Evolutionary conservation across 2,113 vertebrate genomes (phyloP), one percentile per base, ranked within the genome.

Genomic region (Heterotis niloticus): DNA sequence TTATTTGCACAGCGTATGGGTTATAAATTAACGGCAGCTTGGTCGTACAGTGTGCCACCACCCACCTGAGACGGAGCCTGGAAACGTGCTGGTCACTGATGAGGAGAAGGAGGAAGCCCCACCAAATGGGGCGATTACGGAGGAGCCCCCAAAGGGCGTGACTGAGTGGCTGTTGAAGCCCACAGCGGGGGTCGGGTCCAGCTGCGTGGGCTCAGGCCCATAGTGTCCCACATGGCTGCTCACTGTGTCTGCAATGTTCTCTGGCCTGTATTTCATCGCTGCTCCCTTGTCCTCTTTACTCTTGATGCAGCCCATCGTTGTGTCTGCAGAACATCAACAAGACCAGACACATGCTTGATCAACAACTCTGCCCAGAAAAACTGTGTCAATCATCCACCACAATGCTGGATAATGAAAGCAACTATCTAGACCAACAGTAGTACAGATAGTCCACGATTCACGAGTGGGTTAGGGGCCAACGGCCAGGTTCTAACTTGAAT

Each of bases 201-300:
- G 86, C 87, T 95, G 92, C 66, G 93, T 91, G 80, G 93, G 94
- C 77, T 98, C 96, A 52, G 94, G 92, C 57, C 95, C 96, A 14
- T 96, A 96, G 84, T 95, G 95, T 75, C 92, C 92, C 18, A 88
- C 88, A 0, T 92, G 93, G 75, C 92, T 78, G 79, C 87, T 82
- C 81, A 88, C 87, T 14, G 91, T 88, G 78, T 96, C 95, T 12
- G 91, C 83, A 75, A 91, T 81, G 73, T 88, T 95, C 72, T 96
- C 96, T 17, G 92, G 89, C 84, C 94, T 93, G 81, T 96, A 96
- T 85, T 98, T 98, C 85, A 94, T 93, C 1, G 90, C 29, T 64
- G 94, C 91, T 86, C 92, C 92, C 92, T 98, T 98, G 89, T 95
- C 93, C 88, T 96, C 93, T 89, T 98, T 98, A 90, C 96, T 98